Conservation (phyloP, 2,113 vertebrate genomes). For the Hiodon alosoides region DNA sequence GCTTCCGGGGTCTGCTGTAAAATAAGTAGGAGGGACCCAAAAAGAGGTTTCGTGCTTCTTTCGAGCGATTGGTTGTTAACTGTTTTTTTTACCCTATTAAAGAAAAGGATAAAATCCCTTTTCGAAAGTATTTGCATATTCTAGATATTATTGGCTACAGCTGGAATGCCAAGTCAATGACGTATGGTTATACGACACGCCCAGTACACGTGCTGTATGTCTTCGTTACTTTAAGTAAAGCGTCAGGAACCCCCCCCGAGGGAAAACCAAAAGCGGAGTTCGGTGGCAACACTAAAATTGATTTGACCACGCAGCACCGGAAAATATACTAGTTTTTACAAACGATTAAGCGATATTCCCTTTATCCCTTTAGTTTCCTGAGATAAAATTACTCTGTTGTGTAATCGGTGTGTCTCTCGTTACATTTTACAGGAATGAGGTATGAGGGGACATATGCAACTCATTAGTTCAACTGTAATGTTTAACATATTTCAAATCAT, state of each 20-base stretch:
- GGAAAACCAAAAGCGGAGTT: too few species aligned
- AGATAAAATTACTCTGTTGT: too few species aligned
- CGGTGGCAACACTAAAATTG: too few species aligned
- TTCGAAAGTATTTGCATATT: constrained; percentile 37
- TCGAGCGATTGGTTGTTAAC: constrained; percentile 53
- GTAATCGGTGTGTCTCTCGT: too few species aligned
- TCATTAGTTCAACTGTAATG: too few species aligned
- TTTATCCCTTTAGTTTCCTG: too few species aligned
- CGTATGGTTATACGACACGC: constrained; percentile 35
- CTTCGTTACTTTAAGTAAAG: constrained; percentile 38
- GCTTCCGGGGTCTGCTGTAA: constrained; percentile 60
- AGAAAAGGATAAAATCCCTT: fast-evolving
- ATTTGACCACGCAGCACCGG: too few species aligned
- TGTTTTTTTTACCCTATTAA: constrained; percentile 35
- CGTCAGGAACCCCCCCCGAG: not conserved
- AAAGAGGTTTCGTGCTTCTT: constrained; percentile 56
- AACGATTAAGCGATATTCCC: too few species aligned
- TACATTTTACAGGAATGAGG: too few species aligned
- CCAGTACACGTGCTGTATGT: constrained; percentile 67
- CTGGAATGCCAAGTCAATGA: not conserved
- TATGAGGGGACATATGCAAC: too few species aligned
- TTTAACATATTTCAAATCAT: too few species aligned
- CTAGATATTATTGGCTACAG: constrained; percentile 42
- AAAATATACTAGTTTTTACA: too few species aligned
- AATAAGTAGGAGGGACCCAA: constrained; percentile 34